Conservation (phyloP, 2,113 vertebrate genomes). For the Zosterops japonicus region DNA sequence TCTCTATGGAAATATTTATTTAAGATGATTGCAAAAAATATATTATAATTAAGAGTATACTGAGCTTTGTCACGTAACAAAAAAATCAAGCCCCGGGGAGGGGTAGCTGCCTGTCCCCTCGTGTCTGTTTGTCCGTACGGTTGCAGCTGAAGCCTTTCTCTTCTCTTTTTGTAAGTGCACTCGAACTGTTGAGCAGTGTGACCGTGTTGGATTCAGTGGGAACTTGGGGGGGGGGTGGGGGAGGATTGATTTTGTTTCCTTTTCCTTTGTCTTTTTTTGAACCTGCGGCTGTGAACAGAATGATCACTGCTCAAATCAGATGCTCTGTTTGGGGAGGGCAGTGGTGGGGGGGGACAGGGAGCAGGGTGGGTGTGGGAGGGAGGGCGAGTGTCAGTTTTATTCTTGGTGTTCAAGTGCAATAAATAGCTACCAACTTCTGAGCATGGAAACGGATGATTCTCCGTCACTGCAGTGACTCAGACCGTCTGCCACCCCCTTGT, state of each 20-base stretch:
- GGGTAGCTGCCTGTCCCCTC: slow-evolving; percentile 28
- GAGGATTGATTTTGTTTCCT: background rate
- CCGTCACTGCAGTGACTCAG: slow-evolving; percentile 48
- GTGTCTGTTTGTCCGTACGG: slow-evolving; percentile 52
- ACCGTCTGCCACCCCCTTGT: background rate
- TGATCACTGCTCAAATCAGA: slow-evolving; percentile 74
- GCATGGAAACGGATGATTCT: slow-evolving; percentile 61
- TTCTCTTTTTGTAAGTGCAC: slow-evolving; percentile 61
- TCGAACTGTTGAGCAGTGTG: slow-evolving; percentile 64
- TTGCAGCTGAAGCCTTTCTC: slow-evolving; percentile 62
- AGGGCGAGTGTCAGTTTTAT: slow-evolving; percentile 77
- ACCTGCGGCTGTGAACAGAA: slow-evolving; percentile 76
- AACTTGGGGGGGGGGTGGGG: background rate
- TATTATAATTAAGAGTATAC: slow-evolving; percentile 17
- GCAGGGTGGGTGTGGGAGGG: slow-evolving; percentile 20
- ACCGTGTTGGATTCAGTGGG: slow-evolving; percentile 60
- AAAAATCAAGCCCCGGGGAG: slow-evolving; percentile 24
- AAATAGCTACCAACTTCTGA: slow-evolving; percentile 81
- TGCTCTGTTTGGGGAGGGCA: slow-evolving; percentile 59
- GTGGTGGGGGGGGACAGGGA: slow-evolving; percentile 1
- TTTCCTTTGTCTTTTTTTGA: slow-evolving; percentile 43
- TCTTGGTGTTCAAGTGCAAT: slow-evolving; percentile 86
- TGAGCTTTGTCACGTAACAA: slow-evolving; percentile 31
- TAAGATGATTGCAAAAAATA: slow-evolving; percentile 63
- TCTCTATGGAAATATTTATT: slow-evolving; percentile 71